Conservation (phyloP, 2,113 vertebrate genomes). For the Sphyrna mokarran region DNA sequence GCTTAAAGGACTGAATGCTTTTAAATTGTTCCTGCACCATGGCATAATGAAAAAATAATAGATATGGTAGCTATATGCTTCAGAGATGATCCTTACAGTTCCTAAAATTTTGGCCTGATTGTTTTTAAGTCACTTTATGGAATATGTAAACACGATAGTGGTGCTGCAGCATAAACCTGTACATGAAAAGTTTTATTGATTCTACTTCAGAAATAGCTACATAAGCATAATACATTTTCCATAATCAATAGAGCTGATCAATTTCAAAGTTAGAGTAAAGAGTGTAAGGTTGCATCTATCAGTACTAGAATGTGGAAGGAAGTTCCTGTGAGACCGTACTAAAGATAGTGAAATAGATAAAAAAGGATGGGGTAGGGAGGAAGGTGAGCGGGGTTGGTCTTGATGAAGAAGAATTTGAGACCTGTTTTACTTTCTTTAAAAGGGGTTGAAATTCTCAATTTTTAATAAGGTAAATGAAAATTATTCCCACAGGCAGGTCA, state of each 20-base stretch:
- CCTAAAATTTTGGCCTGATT: neutral
- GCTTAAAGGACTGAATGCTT: neutral
- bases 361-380: neutral
- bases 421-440: no score
- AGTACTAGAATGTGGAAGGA: neutral
- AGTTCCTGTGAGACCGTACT: neutral
- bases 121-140: neutral
- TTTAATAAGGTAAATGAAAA: no score
- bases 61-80: neutral
- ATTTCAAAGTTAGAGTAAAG: neutral
- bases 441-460: no score
- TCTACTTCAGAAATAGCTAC: neutral
- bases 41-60: neutral
- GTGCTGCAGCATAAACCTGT: neutral
- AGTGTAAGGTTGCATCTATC: neutral
- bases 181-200: neutral
- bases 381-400: no score
- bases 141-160: neutral
- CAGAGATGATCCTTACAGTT: neutral
- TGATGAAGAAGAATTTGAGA: no score
- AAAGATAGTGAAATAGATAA: neutral
- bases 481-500: no score
- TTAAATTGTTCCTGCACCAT: neutral
- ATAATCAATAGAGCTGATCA: neutral
- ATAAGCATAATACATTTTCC: neutral